A percentile compares a stretch with the other conserved stretches of the same genome.
Evolutionary conservation across 2,113 vertebrate genomes (phyloP).

Genomic region (Zosterops lateralis): DNA sequence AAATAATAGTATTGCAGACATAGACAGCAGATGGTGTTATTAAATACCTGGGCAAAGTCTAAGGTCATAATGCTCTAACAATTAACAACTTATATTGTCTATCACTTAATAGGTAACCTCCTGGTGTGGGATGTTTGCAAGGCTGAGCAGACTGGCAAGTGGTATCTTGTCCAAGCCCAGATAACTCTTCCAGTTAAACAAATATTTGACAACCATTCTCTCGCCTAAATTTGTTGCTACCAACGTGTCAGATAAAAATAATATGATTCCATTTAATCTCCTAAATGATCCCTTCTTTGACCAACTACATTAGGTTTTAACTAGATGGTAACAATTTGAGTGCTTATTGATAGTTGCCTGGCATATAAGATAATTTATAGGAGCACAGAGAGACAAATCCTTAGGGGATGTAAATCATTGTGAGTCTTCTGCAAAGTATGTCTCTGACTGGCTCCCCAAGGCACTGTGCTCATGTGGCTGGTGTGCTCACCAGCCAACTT

Average conservation of each 20-base stretch:
- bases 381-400: not conserved
- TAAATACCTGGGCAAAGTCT: slow-evolving; percentile 70
- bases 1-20: slow-evolving; percentile 39
- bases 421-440: not conserved
- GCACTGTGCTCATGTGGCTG: not conserved
- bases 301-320: not conserved
- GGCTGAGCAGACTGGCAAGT: not conserved
- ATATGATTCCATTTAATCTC: not conserved
- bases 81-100: slow-evolving; percentile 64
- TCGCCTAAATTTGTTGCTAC: slow-evolving; percentile 44
- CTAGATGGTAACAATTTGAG: not conserved
- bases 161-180: slow-evolving; percentile 3
- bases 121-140: slow-evolving; percentile 22
- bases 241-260: slow-evolving; percentile 5
- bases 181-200: slow-evolving; percentile 33
- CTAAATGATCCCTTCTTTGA: not conserved
- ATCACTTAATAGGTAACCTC: slow-evolving; percentile 59
- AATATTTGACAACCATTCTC: slow-evolving; percentile 44
- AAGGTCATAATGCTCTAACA: slow-evolving; percentile 66
- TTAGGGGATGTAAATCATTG: not conserved
- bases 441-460: not conserved
- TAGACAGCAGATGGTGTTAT: slow-evolving; percentile 67
- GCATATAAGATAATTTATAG: not conserved
- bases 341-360: not conserved
- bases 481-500: rapidly evolving